Evolutionary conservation across 53 echinoderm and acorn worm genomes (phyloP).

Genomic region (Astropecten irregularis): DNA sequence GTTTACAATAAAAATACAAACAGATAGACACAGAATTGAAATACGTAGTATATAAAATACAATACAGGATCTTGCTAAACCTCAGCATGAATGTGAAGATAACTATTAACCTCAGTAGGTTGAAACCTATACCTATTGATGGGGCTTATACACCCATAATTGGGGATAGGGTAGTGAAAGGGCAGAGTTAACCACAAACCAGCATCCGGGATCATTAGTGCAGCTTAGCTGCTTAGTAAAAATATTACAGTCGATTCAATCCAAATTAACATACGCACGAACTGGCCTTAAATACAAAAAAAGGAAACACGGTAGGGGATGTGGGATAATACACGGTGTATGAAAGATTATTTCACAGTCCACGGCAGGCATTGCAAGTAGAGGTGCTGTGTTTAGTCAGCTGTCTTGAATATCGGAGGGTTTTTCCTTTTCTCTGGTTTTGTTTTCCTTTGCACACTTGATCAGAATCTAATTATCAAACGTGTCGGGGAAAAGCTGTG

Average conservation of each 20-base stretch:
- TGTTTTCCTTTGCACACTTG: conserved; percentile 5
- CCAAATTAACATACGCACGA: conserved; percentile 6
- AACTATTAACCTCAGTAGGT: too few species aligned
- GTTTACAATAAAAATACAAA: too few species aligned
- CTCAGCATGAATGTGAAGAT: too few species aligned
- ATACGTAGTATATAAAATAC: too few species aligned
- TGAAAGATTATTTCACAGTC: conserved; percentile 42
- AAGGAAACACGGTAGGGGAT: not conserved
- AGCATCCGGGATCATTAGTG: too few species aligned
- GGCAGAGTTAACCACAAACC: too few species aligned
- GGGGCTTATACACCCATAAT: too few species aligned
- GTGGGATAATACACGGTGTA: too few species aligned
- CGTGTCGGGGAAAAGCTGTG: not conserved
- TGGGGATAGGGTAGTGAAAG: too few species aligned
- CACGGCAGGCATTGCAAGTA: not conserved
- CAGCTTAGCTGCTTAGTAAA: conserved; percentile 12
- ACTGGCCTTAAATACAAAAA: not conserved
- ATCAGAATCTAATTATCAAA: conserved; percentile 10
- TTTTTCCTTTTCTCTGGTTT: not conserved
- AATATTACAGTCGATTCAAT: conserved; percentile 37
- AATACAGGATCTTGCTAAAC: too few species aligned
- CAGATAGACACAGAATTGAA: too few species aligned
- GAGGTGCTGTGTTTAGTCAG: conserved; percentile 7
- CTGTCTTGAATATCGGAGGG: conserved; percentile 10
- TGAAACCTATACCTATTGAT: too few species aligned